phyloP scores from a whole-genome alignment of 2,113 vertebrate species.

The Helogale parvula region DNA sequence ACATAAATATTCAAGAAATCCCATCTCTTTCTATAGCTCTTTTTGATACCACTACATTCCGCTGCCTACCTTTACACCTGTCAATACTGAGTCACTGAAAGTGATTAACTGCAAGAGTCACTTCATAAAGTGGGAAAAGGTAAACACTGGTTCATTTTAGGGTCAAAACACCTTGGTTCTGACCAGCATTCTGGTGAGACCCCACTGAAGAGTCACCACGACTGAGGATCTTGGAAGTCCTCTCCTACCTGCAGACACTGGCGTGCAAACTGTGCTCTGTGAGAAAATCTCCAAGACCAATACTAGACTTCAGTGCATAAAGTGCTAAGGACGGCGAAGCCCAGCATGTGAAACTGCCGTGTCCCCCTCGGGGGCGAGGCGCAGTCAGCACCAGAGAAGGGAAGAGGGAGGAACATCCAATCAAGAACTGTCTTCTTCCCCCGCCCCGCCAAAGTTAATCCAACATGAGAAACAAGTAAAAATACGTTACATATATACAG shows the following conservation, averaged over 20 bases:
- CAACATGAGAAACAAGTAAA: not conserved
- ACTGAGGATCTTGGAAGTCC: not conserved
- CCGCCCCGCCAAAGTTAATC: not conserved
- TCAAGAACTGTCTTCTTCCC: not conserved
- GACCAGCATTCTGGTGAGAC: not conserved
- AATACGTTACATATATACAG: not conserved
- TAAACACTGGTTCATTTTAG: not conserved
- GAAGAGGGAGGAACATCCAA: not conserved
- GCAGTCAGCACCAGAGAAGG: not conserved
- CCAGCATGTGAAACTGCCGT: not conserved
- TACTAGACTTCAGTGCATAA: not conserved
- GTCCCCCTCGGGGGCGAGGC: not conserved
- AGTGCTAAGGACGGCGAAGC: not conserved
- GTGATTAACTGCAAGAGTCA: not conserved
- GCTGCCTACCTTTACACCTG: not conserved
- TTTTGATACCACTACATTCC: not conserved
- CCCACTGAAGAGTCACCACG: not conserved
- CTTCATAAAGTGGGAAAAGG: not conserved
- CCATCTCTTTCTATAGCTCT: not conserved
- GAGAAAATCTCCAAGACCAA: not conserved
- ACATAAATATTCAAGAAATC: not conserved
- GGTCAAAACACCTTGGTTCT: conserved; percentile 1
- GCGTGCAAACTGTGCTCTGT: not conserved
- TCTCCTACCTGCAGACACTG: not conserved
- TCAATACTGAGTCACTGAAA: not conserved